Base-by-base conservation (phyloP, 2,797 vertebrate species). In the Tamandua tetradactyla region DNA sequence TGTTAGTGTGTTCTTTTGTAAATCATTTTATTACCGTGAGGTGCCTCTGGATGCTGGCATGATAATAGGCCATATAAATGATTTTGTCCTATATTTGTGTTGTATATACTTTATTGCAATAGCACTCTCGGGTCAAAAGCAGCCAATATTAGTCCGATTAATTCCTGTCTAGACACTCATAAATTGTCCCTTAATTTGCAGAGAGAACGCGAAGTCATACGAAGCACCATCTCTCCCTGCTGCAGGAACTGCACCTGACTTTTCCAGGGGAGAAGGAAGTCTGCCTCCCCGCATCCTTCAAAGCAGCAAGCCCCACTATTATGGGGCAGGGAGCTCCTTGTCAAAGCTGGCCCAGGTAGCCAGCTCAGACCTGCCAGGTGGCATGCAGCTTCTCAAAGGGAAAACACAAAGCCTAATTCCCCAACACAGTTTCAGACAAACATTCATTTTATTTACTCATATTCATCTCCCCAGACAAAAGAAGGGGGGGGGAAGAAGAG, bases 391-490 rank as follows among this genome's bases (percentile, higher is more conserved):
- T 47, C 94, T 95, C 95, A 72, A 90, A 49, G 94, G 91, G 81
- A 89, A 98, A 98, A 96, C 96, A 95, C 95, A 97, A 98, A 97
- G 91, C 95, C 95, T 98, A 98, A 98, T 98, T 98, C 97, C 92
- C 72, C 95, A 97, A 96, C 96, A 96, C 91, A 97, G 96, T 98
- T 98, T 98, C 98, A 98, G 97, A 97, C 98, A 98, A 98, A 98
- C 96, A 97, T 92, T 97, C 90, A 79, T 98, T 98, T 98, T 98
- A 98, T 98, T 98, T 98, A 98, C 98, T 98, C 97, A 97, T 98
- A 98, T 98, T 98, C 97, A 95, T 98, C 97, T 98, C 96, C 96
- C 95, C 81, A 95, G 93, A 90, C 96, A 92, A 88, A 95, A 95
- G 95, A n/a, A n/a, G n/a, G n/a, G n/a, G n/a, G n/a, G n/a, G n/a